These are phyloP conservation scores for Psylliodes chrysocephalus DNA, from an alignment of 2,888 invertebrate genomes.

Conservation along the genomic window DNA sequence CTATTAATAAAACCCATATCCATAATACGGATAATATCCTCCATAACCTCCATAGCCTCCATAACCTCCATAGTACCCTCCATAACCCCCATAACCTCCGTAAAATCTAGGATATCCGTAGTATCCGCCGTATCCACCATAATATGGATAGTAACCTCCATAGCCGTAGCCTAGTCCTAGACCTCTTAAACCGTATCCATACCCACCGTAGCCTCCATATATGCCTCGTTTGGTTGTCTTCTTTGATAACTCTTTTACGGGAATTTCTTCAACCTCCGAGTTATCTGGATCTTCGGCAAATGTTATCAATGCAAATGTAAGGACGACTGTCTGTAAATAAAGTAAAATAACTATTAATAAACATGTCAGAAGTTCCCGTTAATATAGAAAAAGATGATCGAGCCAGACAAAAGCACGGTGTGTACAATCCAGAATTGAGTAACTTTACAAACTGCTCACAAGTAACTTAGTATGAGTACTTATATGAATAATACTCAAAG, in stretches of 20 bases:
- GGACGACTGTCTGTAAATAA: conserved; percentile 14
- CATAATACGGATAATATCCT: conserved; percentile 19
- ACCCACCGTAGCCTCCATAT: conserved; percentile 33
- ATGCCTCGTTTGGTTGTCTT: conserved; percentile 39
- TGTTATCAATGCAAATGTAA: conserved; percentile 14
- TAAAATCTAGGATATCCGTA: conserved; percentile 13
- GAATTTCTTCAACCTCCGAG: conserved; percentile 21
- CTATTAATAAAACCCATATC: conserved; percentile 8
- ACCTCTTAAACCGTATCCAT: conserved; percentile 25
- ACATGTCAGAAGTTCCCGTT: too few relatives aligned
- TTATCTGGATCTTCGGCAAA: conserved; percentile 29
- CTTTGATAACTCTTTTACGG: conserved; percentile 24
- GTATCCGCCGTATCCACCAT: conserved; percentile 19
- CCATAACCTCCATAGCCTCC: conserved; percentile 20
- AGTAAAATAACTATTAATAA: too few relatives aligned
- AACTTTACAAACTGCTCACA: too few relatives aligned
- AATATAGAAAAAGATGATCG: too few relatives aligned
- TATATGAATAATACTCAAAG: too few relatives aligned
- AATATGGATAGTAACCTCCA: conserved; percentile 26
- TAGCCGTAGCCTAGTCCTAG: conserved; percentile 17
- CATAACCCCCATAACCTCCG: conserved; percentile 20
- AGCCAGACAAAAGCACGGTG: too few relatives aligned
- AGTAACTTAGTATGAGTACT: too few relatives aligned
- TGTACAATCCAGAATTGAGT: too few relatives aligned
- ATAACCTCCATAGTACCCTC: conserved; percentile 10